Evolutionary conservation across 2,888 invertebrate species (phyloP), one percentile per base, ranked within the genome.

Genomic region (Leptarthrus brevirostris): DNA sequence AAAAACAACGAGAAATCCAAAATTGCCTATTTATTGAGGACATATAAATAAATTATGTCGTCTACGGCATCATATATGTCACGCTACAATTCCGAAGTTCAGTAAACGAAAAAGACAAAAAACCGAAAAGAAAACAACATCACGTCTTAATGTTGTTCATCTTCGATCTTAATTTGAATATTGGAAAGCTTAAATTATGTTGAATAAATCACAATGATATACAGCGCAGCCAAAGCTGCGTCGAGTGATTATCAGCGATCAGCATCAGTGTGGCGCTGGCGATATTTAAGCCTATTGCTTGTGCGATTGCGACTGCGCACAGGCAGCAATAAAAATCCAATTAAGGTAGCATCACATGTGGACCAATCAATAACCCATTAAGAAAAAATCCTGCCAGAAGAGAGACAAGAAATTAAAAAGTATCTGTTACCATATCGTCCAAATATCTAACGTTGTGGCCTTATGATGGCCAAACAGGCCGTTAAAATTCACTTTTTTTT

Each of bases 341-440:
- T 69, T 69, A 52, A 52, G 69, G 69, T 69, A 69, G 69, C 34
- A 52, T 69, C 52, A 69, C 52, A 69, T 52, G 40, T 52, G 69
- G 52, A 49, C 12, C 36, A 30, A 69, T 49, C 49, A 26, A 16
- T 54, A 54, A 54, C 6, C 26, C 8, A 54, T 54, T 54, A 54
- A 54, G 3, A 26, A 18, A 18, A 53, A 53, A 53, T 20, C 18
- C 5, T 49, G 16, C 18, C 18, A 12, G 16, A 3, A 20, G 49
- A 14, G 5, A 20, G 18, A 49, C 18, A 8, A 20, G 8, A 49
- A 14, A 49, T 12, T 49, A 36, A 18, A 56, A 56, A 56, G 12
- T 40, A 40, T 40, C 40, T 40, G 40, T 40, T 40, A 12, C 12
- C 40, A 40, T 40, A 40, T 40, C 40, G n/a, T 40, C 40, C 12